These are phyloP conservation scores for Trissolcus basalis DNA, from an alignment of 1,140 invertebrate species.

Conservation along the genomic window DNA sequence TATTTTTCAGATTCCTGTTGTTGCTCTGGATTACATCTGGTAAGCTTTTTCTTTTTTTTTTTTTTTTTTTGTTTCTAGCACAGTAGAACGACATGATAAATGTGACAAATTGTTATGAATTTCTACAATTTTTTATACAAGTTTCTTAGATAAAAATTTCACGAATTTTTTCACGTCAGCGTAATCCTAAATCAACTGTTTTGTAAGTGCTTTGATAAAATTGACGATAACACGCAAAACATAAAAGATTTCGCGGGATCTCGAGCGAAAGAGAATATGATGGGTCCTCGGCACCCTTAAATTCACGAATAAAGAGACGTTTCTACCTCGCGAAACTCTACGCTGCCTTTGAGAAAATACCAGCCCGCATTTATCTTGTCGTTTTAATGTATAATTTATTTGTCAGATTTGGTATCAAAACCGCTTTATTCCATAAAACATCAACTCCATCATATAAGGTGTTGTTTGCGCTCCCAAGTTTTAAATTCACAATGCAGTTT, in stretches of 20 bases:
- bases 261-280: conserved; percentile 52
- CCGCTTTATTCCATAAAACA: conserved; percentile 37
- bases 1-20: too few species aligned
- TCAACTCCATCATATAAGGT: conserved; percentile 30
- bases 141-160: not conserved
- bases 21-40: too few species aligned
- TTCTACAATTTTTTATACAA: conserved; percentile 36
- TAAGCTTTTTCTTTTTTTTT: not conserved
- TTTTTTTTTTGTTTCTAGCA: too few species aligned
- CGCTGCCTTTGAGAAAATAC: conserved; percentile 50
- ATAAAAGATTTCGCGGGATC: conserved; percentile 56
- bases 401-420: conserved; percentile 46
- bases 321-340: conserved; percentile 47
- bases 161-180: conserved; percentile 1
- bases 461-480: conserved; percentile 37
- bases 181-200: conserved; percentile 52
- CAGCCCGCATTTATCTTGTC: conserved; percentile 42
- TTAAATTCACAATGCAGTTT: conserved; percentile 15
- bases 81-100: too few species aligned
- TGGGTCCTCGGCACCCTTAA: conserved; percentile 51
- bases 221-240: conserved; percentile 52
- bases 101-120: too few species aligned
- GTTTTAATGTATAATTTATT: conserved; percentile 55
- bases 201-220: conserved; percentile 58
- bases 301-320: conserved; percentile 58